Base-by-base conservation (phyloP, 2,113 vertebrate species). In the Myotis lucifugus region DNA sequence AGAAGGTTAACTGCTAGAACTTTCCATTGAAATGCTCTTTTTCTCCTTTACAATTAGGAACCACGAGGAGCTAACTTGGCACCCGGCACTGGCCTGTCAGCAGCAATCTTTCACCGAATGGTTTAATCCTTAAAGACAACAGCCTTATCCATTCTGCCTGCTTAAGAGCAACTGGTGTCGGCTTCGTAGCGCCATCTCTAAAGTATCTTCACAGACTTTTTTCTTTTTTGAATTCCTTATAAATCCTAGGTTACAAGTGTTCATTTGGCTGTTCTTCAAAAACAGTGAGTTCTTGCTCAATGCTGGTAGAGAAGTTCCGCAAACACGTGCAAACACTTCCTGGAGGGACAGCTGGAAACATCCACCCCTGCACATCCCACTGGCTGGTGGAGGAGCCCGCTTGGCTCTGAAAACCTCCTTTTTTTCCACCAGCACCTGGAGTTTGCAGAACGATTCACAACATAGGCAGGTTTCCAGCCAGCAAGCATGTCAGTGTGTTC, bases 241-340 rank as follows among this genome's bases (percentile, higher is more conserved):
- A 72, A 90, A 40, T 94, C 70, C 52, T 76, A 72, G 52, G 66
- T 93, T 85, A 73, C 40, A 91, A 85, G 42, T n/a, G 90, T 93
- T 93, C 56, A 5, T 48, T 87, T 76, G 66, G 52, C 66, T 48
- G 6, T 72, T 95, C 87, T 92, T 90, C 66, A 91, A 52, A 95
- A 95, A 64, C 76, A 95, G 85, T 18, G 56, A 14, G 2, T 32
- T 78, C 72, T 97, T 96, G 88, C 92, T 77, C 69, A 91, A 73
- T n/a, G 40, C 54, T 50, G 76, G 82, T 21, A 40, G 85, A 92
- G 96, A 92, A 95, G 81, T 96, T 93, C 90, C 48, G 72, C 84
- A 91, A 88, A 81, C 27, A 54, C 50, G 32, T 84, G 79, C 74
- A 70, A 91, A 85, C 64, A 92, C 54, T 96, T 97, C 97, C 90